These are phyloP conservation scores for Seira ritae DNA, from an alignment of 2,888 invertebrate genomes.

Conservation along the genomic window DNA sequence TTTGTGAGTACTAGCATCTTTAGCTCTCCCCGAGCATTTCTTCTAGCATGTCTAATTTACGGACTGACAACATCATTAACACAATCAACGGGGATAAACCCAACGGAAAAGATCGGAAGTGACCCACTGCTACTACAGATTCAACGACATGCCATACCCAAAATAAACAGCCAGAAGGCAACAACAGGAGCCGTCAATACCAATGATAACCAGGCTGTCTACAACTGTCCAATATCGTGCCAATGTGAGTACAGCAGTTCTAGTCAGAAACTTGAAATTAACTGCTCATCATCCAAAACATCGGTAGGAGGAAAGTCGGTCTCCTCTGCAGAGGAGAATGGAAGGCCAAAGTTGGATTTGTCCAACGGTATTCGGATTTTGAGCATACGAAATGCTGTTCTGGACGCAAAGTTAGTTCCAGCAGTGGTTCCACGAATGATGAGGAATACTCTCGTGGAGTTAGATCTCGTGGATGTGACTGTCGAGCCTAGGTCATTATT, in stretches of 20 bases:
- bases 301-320: not conserved
- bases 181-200: not conserved
- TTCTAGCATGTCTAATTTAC: conserved; percentile 44
- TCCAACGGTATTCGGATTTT: conserved; percentile 46
- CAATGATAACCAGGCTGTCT: conserved; percentile 17
- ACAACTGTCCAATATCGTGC: conserved; percentile 56
- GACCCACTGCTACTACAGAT: conserved; percentile 8
- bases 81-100: conserved; percentile 41
- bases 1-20: not conserved
- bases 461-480: conserved; percentile 64
- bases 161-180: not conserved
- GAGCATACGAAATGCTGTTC: conserved; percentile 33
- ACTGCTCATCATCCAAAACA: conserved; percentile 30
- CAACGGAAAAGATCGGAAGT: conserved; percentile 8
- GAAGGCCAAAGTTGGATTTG: conserved; percentile 28
- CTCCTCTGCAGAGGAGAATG: too few relatives aligned
- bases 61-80: conserved; percentile 39
- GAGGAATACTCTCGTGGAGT: conserved; percentile 50
- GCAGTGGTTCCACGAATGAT: conserved; percentile 40
- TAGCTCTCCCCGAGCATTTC: conserved; percentile 10
- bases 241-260: conserved; percentile 61
- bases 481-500: conserved; percentile 67
- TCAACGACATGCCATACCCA: not conserved
- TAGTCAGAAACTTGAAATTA: conserved; percentile 58
- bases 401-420: conserved; percentile 49